Base-by-base conservation (phyloP, 2,797 vertebrate species). In the Spinus olivaceus region DNA sequence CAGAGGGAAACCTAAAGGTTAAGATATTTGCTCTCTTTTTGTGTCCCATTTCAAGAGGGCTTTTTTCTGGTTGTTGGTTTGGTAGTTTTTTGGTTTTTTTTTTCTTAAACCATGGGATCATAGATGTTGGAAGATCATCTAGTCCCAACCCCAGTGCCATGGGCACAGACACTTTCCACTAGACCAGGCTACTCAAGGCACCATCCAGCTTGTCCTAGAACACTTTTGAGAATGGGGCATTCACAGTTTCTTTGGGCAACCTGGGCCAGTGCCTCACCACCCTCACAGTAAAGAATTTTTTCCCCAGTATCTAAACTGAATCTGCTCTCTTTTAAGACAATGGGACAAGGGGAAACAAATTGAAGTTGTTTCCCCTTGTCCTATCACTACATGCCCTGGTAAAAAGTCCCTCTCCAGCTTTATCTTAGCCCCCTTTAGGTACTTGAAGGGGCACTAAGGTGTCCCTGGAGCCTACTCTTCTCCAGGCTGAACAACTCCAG, bases 241-340 rank as follows among this genome's bases (percentile, higher is more conserved):
- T 0, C 0, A 14, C 17, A 20, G 7, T n/a, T 70, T 50, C n/a
- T 57, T 25, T 50, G 14, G 44, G 20, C n/a, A 70, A 2, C 14
- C 50, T 50, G 14, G 30, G 22, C 20, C 37, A 50, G 24, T 22
- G 50, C 14, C 57, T 77, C n/a, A 33, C 14, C n/a, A 64, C 24
- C 3, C 8, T 70, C 28, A 39, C 2, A 22, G n/a, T 46, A 37
- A 70, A 64, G 42, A 56, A 14, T 46, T 44, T 70, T 57, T 82
- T 27, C 22, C 22, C 37, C 39, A 19, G 4, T 51, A 50, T 51
- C 21, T 50, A 54, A 77, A 19, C 57, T 51, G 46, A 44, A 39
- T 28, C n/a, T 14, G 3, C 17, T n/a, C 19, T 42, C 11, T 37
- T 63, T 44, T 14, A 37, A 21, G 56, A 33, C 54, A 33, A 33